These are phyloP conservation scores for Scatophagus argus DNA, from an alignment of 2,113 vertebrate species.

Conservation along the genomic window DNA sequence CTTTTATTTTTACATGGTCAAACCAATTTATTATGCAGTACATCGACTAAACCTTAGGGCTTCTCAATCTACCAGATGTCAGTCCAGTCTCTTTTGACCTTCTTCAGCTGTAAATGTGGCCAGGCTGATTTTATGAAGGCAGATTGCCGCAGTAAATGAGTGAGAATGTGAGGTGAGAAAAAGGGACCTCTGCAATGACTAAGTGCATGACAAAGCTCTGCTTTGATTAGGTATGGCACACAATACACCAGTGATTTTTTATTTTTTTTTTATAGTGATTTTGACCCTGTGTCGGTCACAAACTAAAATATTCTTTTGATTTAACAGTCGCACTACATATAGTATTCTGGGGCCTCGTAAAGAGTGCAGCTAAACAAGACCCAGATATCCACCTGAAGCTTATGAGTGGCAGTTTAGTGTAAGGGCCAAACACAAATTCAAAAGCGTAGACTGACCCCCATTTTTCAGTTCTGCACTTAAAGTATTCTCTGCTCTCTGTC, in stretches of 20 bases:
- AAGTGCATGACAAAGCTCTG: not conserved
- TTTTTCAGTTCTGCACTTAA: conserved; percentile 35
- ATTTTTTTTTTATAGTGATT: conserved; percentile 1
- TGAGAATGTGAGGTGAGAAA: not conserved
- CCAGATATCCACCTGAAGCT: conserved; percentile 10
- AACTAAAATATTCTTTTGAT: not conserved
- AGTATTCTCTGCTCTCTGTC: conserved; percentile 44
- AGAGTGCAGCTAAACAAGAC: not conserved
- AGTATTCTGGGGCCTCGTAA: not conserved
- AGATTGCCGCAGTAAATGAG: conserved; percentile 1
- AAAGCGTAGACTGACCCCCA: conserved; percentile 15
- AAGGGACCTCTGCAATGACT: not conserved
- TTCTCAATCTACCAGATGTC: not conserved
- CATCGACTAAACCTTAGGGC: not conserved
- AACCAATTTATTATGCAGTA: not conserved
- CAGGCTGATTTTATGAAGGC: not conserved
- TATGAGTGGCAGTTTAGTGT: conserved; percentile 1
- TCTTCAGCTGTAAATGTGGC: not conserved
- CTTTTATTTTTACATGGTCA: not conserved
- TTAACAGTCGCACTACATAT: not conserved
- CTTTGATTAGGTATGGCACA: not conserved
- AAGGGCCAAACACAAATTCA: conserved; percentile 37
- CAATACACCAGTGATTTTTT: too few relatives aligned
- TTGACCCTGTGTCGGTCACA: not conserved
- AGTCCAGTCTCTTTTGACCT: not conserved